phyloP scores from a whole-genome alignment of 92 coral and sea anemone genomes.

The Metridium senile region DNA sequence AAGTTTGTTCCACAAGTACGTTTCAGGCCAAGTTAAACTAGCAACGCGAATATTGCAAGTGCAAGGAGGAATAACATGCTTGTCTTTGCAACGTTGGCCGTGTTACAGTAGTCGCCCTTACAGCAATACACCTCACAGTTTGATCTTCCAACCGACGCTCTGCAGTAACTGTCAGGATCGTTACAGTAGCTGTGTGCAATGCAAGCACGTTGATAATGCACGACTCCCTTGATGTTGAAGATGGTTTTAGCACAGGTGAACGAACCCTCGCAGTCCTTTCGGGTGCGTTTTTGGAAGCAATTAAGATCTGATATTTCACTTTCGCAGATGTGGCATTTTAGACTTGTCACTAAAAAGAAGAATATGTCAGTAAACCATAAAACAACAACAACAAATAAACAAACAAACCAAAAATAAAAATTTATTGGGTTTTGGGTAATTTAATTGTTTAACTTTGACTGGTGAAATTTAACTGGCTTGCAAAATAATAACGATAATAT shows the following conservation, averaged over 20 bases:
- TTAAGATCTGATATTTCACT: constrained; percentile 1
- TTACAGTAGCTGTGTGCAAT: constrained; percentile 31
- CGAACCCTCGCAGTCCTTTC: constrained; percentile 27
- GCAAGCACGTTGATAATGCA: constrained; percentile 16
- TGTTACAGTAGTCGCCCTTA: constrained; percentile 31
- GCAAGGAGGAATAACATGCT: constrained; percentile 3
- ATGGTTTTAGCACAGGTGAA: constrained; percentile 29
- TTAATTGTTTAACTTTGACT: no score
- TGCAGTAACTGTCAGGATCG: constrained; percentile 40
- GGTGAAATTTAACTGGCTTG: no score
- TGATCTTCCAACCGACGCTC: constrained; percentile 11
- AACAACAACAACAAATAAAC: no score
- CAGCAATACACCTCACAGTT: constrained; percentile 42
- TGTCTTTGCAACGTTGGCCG: neutral
- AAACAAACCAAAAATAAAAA: neutral
- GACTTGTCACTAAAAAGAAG: constrained; percentile 9
- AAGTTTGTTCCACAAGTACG: no score
- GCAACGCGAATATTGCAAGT: constrained; percentile 3
- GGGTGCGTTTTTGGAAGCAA: constrained; percentile 21
- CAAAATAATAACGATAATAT: no score
- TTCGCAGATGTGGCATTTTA: constrained; percentile 36
- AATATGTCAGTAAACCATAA: neutral
- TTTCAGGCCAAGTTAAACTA: no score
- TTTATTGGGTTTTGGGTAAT: no score
- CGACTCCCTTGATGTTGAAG: constrained; percentile 9